Conservation (phyloP, 35 echinoderm and acorn worm genomes). For the Lytechinus pictus region DNA sequence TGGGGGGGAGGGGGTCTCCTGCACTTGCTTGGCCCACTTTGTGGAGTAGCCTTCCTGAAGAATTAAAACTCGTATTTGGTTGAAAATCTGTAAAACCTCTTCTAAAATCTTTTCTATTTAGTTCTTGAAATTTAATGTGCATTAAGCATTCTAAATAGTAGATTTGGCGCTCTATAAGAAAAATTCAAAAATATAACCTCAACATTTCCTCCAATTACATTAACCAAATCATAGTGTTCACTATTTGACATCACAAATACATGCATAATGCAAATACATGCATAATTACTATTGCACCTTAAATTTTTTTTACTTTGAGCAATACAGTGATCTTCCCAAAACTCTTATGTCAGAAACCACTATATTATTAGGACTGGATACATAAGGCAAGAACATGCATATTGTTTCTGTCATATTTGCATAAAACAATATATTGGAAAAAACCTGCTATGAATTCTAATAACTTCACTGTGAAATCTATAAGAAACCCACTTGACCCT, state of each 20-base stretch:
- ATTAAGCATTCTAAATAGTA: too few relatives aligned
- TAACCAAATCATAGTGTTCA: neutral
- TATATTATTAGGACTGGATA: neutral
- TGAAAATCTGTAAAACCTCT: too few relatives aligned
- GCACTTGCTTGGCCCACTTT: too few relatives aligned
- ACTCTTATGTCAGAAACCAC: neutral
- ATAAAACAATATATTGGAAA: neutral
- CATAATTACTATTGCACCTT: neutral
- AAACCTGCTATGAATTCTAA: neutral
- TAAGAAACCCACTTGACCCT: neutral
- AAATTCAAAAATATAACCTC: too few relatives aligned
- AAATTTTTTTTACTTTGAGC: neutral
- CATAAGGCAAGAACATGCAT: neutral
- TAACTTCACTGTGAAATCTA: neutral
- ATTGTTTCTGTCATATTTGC: neutral
- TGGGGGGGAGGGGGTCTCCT: too few relatives aligned
- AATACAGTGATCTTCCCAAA: neutral
- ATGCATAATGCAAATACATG: neutral
- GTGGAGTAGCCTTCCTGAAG: too few relatives aligned
- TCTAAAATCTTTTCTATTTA: too few relatives aligned
- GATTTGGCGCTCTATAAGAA: too few relatives aligned
- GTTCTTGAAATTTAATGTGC: too few relatives aligned
- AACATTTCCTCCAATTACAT: too few relatives aligned
- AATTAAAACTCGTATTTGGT: too few relatives aligned
- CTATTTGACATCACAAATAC: neutral